These are phyloP conservation scores for Paelopatides confundens DNA, from an alignment of 53 echinoderm and acorn worm genomes.

Conservation along the genomic window DNA sequence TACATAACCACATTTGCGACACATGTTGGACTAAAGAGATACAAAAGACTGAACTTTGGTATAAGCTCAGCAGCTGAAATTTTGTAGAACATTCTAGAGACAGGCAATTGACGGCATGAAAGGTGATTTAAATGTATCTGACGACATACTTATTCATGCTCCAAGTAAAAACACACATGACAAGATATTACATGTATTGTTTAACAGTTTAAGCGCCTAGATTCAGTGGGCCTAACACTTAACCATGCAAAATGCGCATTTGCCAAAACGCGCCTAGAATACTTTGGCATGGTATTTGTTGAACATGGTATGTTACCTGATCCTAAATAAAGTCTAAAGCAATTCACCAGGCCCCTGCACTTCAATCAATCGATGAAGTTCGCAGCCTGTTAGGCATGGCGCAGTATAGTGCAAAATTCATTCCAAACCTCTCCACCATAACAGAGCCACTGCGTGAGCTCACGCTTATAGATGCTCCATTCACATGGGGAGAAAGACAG, in stretches of 20 bases:
- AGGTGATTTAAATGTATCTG: constrained; percentile 58
- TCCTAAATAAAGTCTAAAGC: constrained; percentile 55
- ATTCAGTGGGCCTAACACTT: neutral
- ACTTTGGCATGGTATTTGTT: constrained; percentile 50
- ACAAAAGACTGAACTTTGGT: constrained; percentile 78
- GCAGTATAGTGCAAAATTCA: constrained; percentile 66
- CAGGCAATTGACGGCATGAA: constrained; percentile 52
- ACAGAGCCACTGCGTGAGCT: constrained; percentile 51
- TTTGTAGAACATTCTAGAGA: constrained; percentile 74
- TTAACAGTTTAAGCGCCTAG: constrained; percentile 5
- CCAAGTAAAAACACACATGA: constrained; percentile 26
- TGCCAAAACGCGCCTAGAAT: constrained; percentile 3
- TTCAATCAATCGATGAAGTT: constrained; percentile 46
- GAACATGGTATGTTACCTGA: constrained; percentile 46
- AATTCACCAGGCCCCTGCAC: constrained; percentile 35
- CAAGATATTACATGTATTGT: constrained; percentile 24
- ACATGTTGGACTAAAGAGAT: constrained; percentile 73
- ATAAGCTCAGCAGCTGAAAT: constrained; percentile 69
- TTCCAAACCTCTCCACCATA: constrained; percentile 65
- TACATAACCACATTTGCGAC: constrained; percentile 79
- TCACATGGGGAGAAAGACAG: constrained; percentile 53
- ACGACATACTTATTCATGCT: constrained; percentile 59
- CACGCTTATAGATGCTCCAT: constrained; percentile 52
- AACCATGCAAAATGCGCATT: constrained; percentile 45
- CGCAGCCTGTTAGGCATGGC: constrained; percentile 74